Evolutionary conservation across 1,140 invertebrate genomes (phyloP).

Genomic region (Delia radicum): DNA sequence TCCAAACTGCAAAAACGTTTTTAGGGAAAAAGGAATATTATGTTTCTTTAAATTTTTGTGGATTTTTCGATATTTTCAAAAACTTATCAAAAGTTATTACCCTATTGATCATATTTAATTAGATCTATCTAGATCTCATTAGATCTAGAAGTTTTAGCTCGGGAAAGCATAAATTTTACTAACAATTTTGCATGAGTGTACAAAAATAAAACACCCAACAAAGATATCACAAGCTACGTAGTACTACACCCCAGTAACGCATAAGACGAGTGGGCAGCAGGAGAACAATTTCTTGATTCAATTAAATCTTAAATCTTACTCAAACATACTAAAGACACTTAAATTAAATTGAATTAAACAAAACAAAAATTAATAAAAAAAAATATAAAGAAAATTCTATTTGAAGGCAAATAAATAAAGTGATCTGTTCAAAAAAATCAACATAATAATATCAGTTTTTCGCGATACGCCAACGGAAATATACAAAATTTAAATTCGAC

Average conservation of each 20-base stretch:
- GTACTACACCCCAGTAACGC: not conserved
- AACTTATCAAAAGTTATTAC: too few relatives aligned
- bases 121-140: too few relatives aligned
- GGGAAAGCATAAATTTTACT: not conserved
- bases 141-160: too few relatives aligned
- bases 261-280: not conserved
- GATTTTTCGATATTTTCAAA: too few relatives aligned
- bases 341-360: not conserved
- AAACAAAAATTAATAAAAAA: not conserved
- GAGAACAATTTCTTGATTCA: constrained; percentile 10
- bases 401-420: constrained; percentile 6
- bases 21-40: too few relatives aligned
- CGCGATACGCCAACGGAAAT: not conserved
- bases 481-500: not conserved
- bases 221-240: not conserved
- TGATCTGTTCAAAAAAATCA: not conserved
- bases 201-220: not conserved
- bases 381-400: not conserved
- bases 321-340: not conserved
- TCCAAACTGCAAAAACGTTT: too few relatives aligned
- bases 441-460: constrained; percentile 15
- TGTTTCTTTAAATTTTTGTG: too few relatives aligned
- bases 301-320: constrained; percentile 7
- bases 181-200: not conserved
- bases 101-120: too few relatives aligned